Evolutionary conservation across 2,888 invertebrate species (phyloP), one percentile per base, ranked within the genome.

Genomic region (Hypercompe scribonia): DNA sequence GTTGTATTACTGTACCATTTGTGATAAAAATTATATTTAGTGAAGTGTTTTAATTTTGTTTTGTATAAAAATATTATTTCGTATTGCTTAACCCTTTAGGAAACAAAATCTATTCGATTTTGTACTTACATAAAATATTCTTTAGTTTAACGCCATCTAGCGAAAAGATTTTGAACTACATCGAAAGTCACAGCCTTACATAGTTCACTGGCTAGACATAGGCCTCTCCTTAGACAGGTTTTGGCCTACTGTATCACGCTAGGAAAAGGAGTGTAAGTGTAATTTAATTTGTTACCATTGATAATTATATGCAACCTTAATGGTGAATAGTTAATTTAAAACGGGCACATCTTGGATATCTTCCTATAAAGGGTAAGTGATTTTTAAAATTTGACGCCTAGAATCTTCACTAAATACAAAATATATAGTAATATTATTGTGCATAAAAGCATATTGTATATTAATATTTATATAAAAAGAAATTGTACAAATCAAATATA

Each of bases 1-100:
- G 76, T 76, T 74, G 39, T 70, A 77, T 86, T 81, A 79, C 84
- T 85, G 84, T 85, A 86, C 72, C 71, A 76, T 74, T 76, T 85
- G 83, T 83, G 83, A 83, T 83, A 83, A 61, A 71, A 34, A 33
- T 76, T 81, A 70, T 64, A 74, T 77, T 81, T 79, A 78, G 79
- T 81, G 67, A 75, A 73, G 72, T 69, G n/a, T 71, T 33, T 4
- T n/a, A n/a, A n/a, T 68, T 15, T 31, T 36, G 28, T 58, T 13
- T 58, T 58, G 28, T 34, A 34, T 66, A 63, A 36, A 58, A 2
- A 36, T 31, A 24, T 33, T n/a, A 63, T 42, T 64, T 63, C 24
- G 10, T 61, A 31, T 68, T 31, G 64, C 61, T 10, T 39, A 63
- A 54, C 63, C 72, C 66, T 61, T 72, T 39, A 58, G 34, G 11